These are phyloP conservation scores for Luidia sarsii DNA, from an alignment of 53 echinoderm and acorn worm species.

Conservation along the genomic window DNA sequence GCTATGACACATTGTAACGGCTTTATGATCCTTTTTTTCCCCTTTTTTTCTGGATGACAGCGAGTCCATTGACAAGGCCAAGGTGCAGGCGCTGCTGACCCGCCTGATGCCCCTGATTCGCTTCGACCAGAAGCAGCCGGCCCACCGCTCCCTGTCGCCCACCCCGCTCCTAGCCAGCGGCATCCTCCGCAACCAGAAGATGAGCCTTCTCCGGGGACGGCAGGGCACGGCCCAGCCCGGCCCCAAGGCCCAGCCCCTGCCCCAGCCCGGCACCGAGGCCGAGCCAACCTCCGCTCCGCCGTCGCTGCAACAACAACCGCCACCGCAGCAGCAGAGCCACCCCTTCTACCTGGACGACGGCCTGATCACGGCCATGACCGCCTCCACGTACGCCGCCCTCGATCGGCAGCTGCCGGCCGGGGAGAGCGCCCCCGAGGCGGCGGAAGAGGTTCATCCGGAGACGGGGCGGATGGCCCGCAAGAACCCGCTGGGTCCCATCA, in stretches of 20 bases:
- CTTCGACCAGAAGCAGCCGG: slow-evolving; percentile 56
- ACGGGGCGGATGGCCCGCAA: slow-evolving; percentile 47
- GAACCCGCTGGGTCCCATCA: slow-evolving; percentile 57
- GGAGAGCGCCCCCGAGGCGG: slow-evolving; percentile 53
- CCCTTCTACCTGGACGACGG: slow-evolving; percentile 76
- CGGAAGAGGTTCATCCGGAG: slow-evolving; percentile 22
- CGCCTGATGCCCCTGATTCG: slow-evolving; percentile 87
- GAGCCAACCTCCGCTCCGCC: slow-evolving; percentile 5
- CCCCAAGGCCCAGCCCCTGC: slow-evolving; percentile 7
- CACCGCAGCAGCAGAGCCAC: slow-evolving; percentile 30
- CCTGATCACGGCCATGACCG: slow-evolving; percentile 64
- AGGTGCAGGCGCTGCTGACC: slow-evolving; percentile 74
- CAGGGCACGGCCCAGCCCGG: slow-evolving; percentile 31
- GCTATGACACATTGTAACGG: too few species aligned
- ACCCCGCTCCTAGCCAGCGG: slow-evolving; percentile 85
- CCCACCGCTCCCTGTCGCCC: slow-evolving; percentile 42
- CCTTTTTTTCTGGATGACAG: slow-evolving; percentile 47
- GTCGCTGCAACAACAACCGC: too few species aligned
- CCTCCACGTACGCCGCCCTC: slow-evolving; percentile 61
- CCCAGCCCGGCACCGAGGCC: neutral
- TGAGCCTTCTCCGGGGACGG: slow-evolving; percentile 63
- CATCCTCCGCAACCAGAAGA: slow-evolving; percentile 85
- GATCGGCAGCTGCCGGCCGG: slow-evolving; percentile 47
- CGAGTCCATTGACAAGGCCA: slow-evolving; percentile 82
- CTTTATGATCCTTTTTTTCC: neutral